A percentile compares a stretch with the other conserved stretches of the same genome.
Conservation (phyloP, 2,797 vertebrate genomes). For the Epinephelus coioides region DNA sequence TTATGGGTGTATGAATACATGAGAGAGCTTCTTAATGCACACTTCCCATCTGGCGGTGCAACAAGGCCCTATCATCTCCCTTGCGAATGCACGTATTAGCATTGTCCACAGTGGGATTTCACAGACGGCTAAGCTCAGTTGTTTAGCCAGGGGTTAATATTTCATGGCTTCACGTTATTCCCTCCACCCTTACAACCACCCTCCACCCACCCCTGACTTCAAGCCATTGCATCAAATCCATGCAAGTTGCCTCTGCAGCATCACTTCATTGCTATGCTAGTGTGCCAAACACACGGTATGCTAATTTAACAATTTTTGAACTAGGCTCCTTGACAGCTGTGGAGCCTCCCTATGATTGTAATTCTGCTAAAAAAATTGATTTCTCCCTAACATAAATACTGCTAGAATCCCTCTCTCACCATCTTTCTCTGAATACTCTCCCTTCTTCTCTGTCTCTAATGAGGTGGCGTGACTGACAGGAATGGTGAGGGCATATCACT, state of each 20-base stretch:
- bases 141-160: constrained; percentile 80
- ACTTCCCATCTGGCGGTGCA: constrained; percentile 74
- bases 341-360: constrained; percentile 56
- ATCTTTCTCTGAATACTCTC: constrained; percentile 34
- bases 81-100: constrained; percentile 74
- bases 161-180: constrained; percentile 66
- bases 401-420: constrained; percentile 23
- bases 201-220: constrained; percentile 10
- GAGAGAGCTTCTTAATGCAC: constrained; percentile 78
- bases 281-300: constrained; percentile 54
- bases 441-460: constrained; percentile 74
- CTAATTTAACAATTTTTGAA: constrained; percentile 69
- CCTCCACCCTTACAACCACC: background rate
- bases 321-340: constrained; percentile 58
- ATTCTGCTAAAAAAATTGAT: constrained; percentile 49
- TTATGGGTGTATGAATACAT: constrained; percentile 79
- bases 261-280: constrained; percentile 36
- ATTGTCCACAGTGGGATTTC: constrained; percentile 77
- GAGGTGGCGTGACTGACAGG: constrained; percentile 84
- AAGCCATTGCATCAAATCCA: constrained; percentile 38
- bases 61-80: constrained; percentile 73
- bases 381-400: constrained; percentile 51
- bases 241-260: constrained; percentile 42
- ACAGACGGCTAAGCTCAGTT: constrained; percentile 68
- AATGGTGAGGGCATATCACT: constrained; percentile 82